Evolutionary conservation across 2,888 invertebrate species (phyloP).

Genomic region (Ennomos quercinarius): DNA sequence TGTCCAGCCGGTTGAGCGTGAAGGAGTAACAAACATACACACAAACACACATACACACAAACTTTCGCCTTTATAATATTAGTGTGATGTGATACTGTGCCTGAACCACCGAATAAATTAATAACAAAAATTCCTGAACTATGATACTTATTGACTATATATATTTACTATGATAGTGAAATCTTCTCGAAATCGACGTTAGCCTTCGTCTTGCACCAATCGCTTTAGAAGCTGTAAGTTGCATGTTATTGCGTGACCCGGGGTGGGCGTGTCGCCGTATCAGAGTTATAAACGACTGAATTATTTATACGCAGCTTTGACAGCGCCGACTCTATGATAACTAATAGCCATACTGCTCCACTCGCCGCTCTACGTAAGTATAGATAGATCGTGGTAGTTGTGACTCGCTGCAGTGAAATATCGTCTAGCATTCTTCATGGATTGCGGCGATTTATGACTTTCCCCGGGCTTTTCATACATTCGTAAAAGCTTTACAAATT

Average conservation of each 20-base stretch:
- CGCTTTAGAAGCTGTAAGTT: slow-evolving; percentile 35
- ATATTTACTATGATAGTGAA: no score
- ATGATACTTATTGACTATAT: no score
- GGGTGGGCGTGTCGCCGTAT: slow-evolving; percentile 45
- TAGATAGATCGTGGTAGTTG: slow-evolving; percentile 20
- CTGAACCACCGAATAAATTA: no score
- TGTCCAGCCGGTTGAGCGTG: no score
- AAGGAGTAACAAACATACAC: no score
- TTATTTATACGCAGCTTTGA: slow-evolving; percentile 46
- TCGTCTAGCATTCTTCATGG: slow-evolving; percentile 29
- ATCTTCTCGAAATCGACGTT: background rate
- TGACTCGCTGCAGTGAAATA: slow-evolving; percentile 31
- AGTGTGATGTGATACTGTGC: no score
- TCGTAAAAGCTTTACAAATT: slow-evolving; percentile 28
- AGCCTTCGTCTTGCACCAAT: slow-evolving; percentile 18
- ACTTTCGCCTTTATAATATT: no score
- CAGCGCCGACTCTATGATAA: slow-evolving; percentile 41
- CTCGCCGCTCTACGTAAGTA: slow-evolving; percentile 7
- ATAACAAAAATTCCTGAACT: no score
- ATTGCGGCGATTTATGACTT: slow-evolving; percentile 27
- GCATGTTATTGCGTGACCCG: slow-evolving; percentile 48
- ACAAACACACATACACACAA: no score
- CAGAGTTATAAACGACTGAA: slow-evolving; percentile 46
- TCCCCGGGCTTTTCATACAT: slow-evolving; percentile 19
- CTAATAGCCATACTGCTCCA: slow-evolving; percentile 19